phyloP scores from a whole-genome alignment of 2,797 vertebrate species.

The Odontamblyopus lacepedii region DNA sequence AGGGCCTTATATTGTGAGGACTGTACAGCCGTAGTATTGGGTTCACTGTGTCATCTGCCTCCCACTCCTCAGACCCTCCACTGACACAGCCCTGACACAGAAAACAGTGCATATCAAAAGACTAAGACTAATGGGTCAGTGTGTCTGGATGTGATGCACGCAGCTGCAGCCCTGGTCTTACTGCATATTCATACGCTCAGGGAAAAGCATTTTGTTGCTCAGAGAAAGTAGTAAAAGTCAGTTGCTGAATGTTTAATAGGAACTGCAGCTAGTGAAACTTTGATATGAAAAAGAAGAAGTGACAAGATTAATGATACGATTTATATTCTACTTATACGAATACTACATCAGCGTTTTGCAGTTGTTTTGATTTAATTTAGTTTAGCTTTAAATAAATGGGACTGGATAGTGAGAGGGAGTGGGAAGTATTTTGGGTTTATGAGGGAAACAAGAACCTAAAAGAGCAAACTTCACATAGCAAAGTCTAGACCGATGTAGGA shows the following conservation, averaged over 20 bases:
- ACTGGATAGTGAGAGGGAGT: too few relatives aligned
- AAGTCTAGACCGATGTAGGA: too few relatives aligned
- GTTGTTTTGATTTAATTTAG: background rate
- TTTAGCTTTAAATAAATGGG: background rate
- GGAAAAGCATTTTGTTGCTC: slow-evolving; percentile 64
- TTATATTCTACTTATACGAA: background rate
- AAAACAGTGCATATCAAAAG: slow-evolving; percentile 35
- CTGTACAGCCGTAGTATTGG: background rate
- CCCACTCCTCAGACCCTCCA: slow-evolving; percentile 12
- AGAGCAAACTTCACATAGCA: too few relatives aligned
- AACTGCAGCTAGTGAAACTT: slow-evolving; percentile 50
- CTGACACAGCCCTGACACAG: slow-evolving; percentile 61
- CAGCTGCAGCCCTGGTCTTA: slow-evolving; percentile 49
- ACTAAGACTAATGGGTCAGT: slow-evolving; percentile 65
- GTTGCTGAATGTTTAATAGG: slow-evolving; percentile 67
- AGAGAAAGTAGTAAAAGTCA: slow-evolving; percentile 62
- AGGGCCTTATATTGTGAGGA: background rate
- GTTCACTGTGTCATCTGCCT: slow-evolving; percentile 27
- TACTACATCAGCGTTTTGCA: background rate
- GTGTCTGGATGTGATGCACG: slow-evolving; percentile 62
- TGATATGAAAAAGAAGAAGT: slow-evolving; percentile 2
- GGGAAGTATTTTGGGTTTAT: too few relatives aligned
- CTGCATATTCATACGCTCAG: slow-evolving; percentile 61
- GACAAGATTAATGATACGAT: background rate
- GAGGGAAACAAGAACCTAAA: too few relatives aligned